phyloP scores from a whole-genome alignment of 23 tunicate genomes.

The Clavelina lepadiformis region DNA sequence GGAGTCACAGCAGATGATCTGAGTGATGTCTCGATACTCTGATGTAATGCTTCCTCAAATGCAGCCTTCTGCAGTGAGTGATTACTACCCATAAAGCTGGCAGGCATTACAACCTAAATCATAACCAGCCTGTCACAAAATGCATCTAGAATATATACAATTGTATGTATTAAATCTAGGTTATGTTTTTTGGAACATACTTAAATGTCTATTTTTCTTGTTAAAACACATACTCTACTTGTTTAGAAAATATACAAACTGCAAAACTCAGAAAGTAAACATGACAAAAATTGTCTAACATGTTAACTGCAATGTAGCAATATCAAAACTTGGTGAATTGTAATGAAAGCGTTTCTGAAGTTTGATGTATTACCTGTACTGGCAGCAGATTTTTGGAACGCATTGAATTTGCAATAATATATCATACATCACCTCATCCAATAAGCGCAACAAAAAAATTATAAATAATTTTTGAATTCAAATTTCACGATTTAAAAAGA shows the following conservation, averaged over 20 bases:
- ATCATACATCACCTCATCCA: too few species aligned
- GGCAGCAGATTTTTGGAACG: slow-evolving; percentile 86
- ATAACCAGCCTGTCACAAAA: neutral
- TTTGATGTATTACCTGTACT: slow-evolving; percentile 63
- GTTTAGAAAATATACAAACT: too few species aligned
- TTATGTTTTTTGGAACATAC: neutral
- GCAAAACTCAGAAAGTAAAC: too few species aligned
- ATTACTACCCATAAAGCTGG: slow-evolving; percentile 62
- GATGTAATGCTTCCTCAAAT: slow-evolving; percentile 86
- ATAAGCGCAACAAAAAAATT: too few species aligned
- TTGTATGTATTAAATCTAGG: neutral
- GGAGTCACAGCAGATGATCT: slow-evolving; percentile 69
- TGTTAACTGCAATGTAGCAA: too few species aligned
- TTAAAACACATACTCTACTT: neutral
- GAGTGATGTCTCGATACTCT: slow-evolving; percentile 71
- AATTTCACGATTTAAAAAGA: too few species aligned
- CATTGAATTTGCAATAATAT: too few species aligned
- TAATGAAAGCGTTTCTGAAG: too few species aligned
- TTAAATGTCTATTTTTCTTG: neutral
- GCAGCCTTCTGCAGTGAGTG: slow-evolving; percentile 69
- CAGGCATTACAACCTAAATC: slow-evolving; percentile 64
- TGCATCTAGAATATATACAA: neutral
- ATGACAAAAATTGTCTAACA: too few species aligned
- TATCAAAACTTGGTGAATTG: too few species aligned
- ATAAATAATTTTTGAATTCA: too few species aligned